Conservation (phyloP, 2,888 invertebrate genomes). For the Octodonta nipae region DNA sequence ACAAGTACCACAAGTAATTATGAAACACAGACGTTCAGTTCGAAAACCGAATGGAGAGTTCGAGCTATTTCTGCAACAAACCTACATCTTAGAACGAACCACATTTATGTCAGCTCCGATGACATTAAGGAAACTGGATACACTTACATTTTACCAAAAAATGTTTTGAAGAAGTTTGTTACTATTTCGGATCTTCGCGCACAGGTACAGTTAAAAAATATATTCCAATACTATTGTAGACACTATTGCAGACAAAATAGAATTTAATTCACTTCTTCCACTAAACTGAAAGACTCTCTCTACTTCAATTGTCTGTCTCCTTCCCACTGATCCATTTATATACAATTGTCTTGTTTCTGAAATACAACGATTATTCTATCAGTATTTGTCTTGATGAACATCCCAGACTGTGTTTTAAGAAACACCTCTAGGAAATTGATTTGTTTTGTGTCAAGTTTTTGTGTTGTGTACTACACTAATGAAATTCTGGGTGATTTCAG, state of each 20-base stretch:
- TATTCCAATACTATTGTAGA: background rate
- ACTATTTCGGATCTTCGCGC: constrained; percentile 96
- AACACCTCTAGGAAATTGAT: too few relatives aligned
- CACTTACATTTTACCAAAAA: constrained; percentile 87
- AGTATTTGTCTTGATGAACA: too few relatives aligned
- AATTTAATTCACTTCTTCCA: too few relatives aligned
- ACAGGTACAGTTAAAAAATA: constrained; percentile 38
- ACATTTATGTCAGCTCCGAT: constrained; percentile 97
- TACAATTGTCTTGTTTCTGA: too few relatives aligned
- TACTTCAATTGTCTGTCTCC: too few relatives aligned
- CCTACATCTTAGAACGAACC: constrained; percentile 91
- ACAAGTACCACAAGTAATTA: constrained; percentile 98
- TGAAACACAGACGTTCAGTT: constrained; percentile 94
- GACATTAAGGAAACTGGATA: constrained; percentile 99
- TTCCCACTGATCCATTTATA: too few relatives aligned
- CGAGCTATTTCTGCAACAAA: constrained; percentile 97
- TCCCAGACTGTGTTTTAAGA: too few relatives aligned
- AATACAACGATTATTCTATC: too few relatives aligned
- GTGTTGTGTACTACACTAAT: too few relatives aligned
- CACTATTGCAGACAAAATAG: background rate
- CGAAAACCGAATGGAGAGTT: constrained; percentile 97
- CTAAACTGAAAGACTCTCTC: too few relatives aligned
- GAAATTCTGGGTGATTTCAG: too few relatives aligned
- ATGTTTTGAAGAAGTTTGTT: constrained; percentile 96
- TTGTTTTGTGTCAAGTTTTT: too few relatives aligned